A percentile compares a stretch with the other conserved stretches of the same genome.
Conservation (phyloP, 2,888 invertebrate genomes). For the Neoascia interrupta region DNA sequence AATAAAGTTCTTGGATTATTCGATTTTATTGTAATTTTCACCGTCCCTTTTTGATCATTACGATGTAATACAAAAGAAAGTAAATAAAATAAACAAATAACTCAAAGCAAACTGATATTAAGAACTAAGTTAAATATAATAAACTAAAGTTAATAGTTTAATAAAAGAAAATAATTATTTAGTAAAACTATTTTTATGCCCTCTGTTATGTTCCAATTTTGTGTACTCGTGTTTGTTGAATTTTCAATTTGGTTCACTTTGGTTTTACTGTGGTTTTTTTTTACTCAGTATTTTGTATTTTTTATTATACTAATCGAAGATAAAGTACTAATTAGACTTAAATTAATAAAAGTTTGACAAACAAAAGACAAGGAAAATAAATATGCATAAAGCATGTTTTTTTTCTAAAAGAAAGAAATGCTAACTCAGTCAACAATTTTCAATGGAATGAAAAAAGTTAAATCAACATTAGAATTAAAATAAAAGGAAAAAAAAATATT, state of each 20-base stretch:
- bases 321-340: slow-evolving; percentile 36
- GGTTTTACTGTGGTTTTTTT: slow-evolving; percentile 7
- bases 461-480: slow-evolving; percentile 38
- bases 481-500: slow-evolving; percentile 43
- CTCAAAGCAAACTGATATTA: slow-evolving; percentile 51
- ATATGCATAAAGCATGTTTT: slow-evolving; percentile 46
- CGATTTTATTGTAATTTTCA: slow-evolving; percentile 80
- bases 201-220: slow-evolving; percentile 47
- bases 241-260: background rate
- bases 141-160: slow-evolving; percentile 20
- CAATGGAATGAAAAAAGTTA: slow-evolving; percentile 44
- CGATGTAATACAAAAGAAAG: slow-evolving; percentile 67
- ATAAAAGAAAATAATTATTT: slow-evolving; percentile 13
- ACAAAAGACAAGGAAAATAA: slow-evolving; percentile 35
- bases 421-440: slow-evolving; percentile 61
- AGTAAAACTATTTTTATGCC: slow-evolving; percentile 35
- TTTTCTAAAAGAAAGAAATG: slow-evolving; percentile 23
- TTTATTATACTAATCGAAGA: slow-evolving; percentile 23
- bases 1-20: slow-evolving; percentile 69
- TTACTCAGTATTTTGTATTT: slow-evolving; percentile 30
- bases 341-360: slow-evolving; percentile 13
- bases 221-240: slow-evolving; percentile 28
- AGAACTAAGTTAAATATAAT: slow-evolving; percentile 40
- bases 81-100: slow-evolving; percentile 34
- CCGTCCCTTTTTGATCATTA: slow-evolving; percentile 78